Percentiles rank a stretch among this genome's conserved stretches.
Evolutionary conservation across 2,797 vertebrate species (phyloP).

Genomic region (Arremon brunneinucha): DNA sequence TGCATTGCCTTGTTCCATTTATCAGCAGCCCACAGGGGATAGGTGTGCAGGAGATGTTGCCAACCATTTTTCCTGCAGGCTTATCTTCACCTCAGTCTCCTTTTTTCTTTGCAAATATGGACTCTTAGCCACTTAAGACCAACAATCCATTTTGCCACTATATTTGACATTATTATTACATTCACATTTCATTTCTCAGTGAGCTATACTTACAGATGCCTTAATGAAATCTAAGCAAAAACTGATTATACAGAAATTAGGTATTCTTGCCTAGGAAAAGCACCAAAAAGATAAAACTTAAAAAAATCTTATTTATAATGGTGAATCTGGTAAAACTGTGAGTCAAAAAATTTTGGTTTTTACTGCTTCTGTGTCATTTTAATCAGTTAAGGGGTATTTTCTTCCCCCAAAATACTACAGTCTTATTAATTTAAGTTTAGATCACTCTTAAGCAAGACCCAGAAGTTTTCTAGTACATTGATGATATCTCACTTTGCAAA

Average conservation of each 20-base stretch:
- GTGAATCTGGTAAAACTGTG: background rate
- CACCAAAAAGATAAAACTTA: background rate
- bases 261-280: background rate
- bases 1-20: background rate
- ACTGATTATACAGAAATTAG: background rate
- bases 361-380: background rate
- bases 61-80: background rate
- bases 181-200: background rate
- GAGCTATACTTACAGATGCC: background rate
- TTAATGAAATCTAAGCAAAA: background rate
- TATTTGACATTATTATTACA: background rate
- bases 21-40: accelerated
- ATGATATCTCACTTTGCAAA: background rate
- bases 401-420: background rate
- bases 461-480: background rate
- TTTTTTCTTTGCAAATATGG: background rate
- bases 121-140: background rate
- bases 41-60: background rate
- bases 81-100: background rate
- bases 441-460: background rate
- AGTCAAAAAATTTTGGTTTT: background rate
- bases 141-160: background rate
- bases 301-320: background rate
- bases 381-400: background rate
- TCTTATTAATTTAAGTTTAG: background rate